phyloP scores from a whole-genome alignment of 2,113 vertebrate genomes.

The Antechinus stuartii region DNA sequence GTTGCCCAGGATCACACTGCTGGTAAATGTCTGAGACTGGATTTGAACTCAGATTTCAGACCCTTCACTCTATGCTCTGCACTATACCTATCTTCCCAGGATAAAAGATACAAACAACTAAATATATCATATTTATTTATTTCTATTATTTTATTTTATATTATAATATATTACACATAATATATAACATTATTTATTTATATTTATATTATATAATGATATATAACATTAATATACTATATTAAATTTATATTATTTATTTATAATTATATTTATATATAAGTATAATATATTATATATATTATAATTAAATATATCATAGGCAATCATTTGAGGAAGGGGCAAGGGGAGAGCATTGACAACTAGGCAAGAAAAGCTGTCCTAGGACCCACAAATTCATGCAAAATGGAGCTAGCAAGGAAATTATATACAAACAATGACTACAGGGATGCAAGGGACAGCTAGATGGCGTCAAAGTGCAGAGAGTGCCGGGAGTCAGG shows the following conservation, averaged over 20 bases:
- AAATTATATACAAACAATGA: neutral
- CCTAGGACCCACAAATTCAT: neutral
- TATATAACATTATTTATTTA: too few relatives aligned
- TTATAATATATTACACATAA: too few relatives aligned
- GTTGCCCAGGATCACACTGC: neutral
- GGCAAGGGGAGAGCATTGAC: neutral
- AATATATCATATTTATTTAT: neutral
- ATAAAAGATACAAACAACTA: neutral
- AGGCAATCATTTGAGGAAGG: neutral
- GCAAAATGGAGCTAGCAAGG: neutral
- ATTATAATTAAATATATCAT: neutral
- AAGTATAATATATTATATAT: too few relatives aligned
- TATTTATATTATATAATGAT: too few relatives aligned
- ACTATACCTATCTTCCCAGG: too few relatives aligned
- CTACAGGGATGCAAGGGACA: neutral
- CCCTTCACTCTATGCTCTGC: too few relatives aligned
- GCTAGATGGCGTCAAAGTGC: neutral
- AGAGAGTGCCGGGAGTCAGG: neutral
- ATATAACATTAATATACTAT: too few relatives aligned
- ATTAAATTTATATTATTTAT: neutral
- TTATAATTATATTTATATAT: too few relatives aligned
- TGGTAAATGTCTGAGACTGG: neutral
- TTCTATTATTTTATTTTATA: too few relatives aligned
- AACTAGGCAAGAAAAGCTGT: neutral
- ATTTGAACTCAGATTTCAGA: neutral